A percentile compares a stretch with the other conserved stretches of the same genome.
Evolutionary conservation across 2,888 invertebrate species (phyloP).

Genomic region (Mesodorylaimus sp.): DNA sequence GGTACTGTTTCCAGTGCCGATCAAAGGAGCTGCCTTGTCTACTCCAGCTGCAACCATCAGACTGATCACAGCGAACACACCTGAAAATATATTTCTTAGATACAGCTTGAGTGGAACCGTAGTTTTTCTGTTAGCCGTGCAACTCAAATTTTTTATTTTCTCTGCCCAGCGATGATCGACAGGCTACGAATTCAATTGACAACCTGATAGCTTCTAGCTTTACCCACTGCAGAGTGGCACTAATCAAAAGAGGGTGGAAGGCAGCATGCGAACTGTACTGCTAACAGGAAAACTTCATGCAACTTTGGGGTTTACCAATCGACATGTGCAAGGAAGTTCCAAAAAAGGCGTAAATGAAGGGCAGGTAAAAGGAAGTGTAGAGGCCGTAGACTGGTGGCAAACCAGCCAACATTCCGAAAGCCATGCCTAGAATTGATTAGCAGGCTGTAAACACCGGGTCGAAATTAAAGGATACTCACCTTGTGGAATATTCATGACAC

Average conservation of each 20-base stretch:
- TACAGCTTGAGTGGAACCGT: no score
- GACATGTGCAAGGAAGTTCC: conserved; percentile 74
- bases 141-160: no score
- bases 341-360: conserved; percentile 60
- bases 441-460: no score
- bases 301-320: no score
- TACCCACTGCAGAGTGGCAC: no score
- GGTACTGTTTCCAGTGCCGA: background rate
- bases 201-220: no score
- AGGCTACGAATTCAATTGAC: no score
- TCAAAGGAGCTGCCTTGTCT: background rate
- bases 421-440: conserved; percentile 34
- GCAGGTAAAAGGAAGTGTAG: conserved; percentile 78
- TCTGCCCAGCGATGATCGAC: no score
- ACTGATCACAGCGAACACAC: conserved; percentile 27
- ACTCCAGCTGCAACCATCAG: conserved; percentile 22
- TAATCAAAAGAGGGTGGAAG: no score
- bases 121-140: no score
- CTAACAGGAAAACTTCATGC: no score
- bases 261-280: background rate
- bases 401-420: conserved; percentile 37
- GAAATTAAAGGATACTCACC: background rate
- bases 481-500: conserved; percentile 1
- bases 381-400: conserved; percentile 39
- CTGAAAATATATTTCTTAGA: no score